Percentiles rank a stretch among this genome's conserved stretches.
Evolutionary conservation across 2,888 invertebrate species (phyloP).

Genomic region (Tachina fera): DNA sequence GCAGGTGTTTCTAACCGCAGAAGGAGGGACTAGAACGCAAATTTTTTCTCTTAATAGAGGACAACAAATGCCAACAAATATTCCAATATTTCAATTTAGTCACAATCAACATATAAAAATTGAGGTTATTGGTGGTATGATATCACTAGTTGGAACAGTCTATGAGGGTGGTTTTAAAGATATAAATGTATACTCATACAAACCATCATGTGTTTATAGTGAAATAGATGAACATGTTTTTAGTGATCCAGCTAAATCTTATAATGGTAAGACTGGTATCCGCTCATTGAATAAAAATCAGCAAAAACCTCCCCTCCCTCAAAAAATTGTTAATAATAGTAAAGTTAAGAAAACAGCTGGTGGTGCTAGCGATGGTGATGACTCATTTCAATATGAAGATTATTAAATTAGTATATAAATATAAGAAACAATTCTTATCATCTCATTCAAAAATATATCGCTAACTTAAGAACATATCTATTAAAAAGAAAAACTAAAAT

Average conservation of each 20-base stretch:
- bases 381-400: slow-evolving; percentile 15
- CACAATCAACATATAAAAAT: not conserved
- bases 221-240: not conserved
- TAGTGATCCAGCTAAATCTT: not conserved
- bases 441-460: slow-evolving; percentile 17
- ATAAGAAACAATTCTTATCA: slow-evolving; percentile 20
- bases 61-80: slow-evolving; percentile 31
- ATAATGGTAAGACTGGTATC: slow-evolving; percentile 21
- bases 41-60: slow-evolving; percentile 35
- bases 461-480: slow-evolving; percentile 4
- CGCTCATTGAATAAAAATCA: not conserved
- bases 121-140: slow-evolving; percentile 11
- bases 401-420: slow-evolving; percentile 11
- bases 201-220: slow-evolving; percentile 6
- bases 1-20: slow-evolving; percentile 23
- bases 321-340: slow-evolving; percentile 16
- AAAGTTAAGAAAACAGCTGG: not conserved
- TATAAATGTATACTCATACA: slow-evolving; percentile 1
- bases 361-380: not conserved
- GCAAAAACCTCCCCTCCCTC: not conserved
- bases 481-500: too few relatives aligned
- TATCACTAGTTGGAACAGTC: slow-evolving; percentile 5
- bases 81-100: slow-evolving; percentile 13
- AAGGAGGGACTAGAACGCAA: slow-evolving; percentile 29
- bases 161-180: too few relatives aligned